Evolutionary conservation across 2,888 invertebrate species (phyloP), one percentile per base, ranked within the genome.

Genomic region (Keiferia lycopersicella): DNA sequence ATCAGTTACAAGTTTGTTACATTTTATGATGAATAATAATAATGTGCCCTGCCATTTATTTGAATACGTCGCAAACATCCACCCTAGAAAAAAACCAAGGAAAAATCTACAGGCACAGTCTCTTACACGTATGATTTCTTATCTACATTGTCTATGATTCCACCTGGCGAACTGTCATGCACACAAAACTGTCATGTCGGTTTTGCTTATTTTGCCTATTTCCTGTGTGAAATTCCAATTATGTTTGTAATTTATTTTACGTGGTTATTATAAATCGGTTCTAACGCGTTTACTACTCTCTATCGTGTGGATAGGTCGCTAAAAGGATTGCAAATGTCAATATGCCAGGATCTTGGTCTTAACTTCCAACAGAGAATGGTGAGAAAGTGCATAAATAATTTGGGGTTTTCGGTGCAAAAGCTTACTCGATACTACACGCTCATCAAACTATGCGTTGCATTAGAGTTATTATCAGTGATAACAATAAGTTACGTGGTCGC

Each of bases 281-380:
- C 65, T 74, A 71, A 70, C 79, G 74, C 68, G 66, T 74, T 72
- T 71, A 78, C 68, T 72, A 78, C 75, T 73, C 75, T 76, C 71
- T 83, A 77, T 86, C 84, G 75, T 77, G 76, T 76, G 71, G 73
- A 73, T 77, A 82, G 83, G 85, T 82, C 74, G 75, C 74, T 76
- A 77, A 86, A 89, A 87, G 83, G 86, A 87, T 89, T 90, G 90
- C 91, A 91, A 91, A 91, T 91, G 91, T 91, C 91, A 91, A 91
- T 91, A 91, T 91, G 91, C 90, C 91, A 91, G 90, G 91, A 91
- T 88, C 89, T 91, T 86, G 91, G 91, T 88, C 90, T 91, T 91
- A 91, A 91, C 84, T 91, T 91, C 90, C 91, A 91, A 86, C 91
- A 91, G 87, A 91, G 91, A 91, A 91, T 91, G 91, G 91, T 91